phyloP scores from a whole-genome alignment of 2,888 invertebrate genomes.

The Epistrophe eligans region DNA sequence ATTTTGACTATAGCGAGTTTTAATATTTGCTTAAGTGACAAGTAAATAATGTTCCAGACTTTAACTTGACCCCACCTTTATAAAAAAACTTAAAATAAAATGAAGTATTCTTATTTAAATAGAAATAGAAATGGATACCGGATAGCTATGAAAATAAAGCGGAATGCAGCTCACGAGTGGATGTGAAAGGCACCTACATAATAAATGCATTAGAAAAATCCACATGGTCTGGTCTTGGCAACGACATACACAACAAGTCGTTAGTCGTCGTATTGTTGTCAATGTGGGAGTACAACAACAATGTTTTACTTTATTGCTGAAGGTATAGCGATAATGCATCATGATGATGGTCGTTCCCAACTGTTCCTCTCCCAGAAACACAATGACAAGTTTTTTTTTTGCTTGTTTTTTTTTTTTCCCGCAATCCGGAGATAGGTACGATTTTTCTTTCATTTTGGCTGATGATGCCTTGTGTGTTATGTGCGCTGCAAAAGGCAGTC shows the following conservation, averaged over 20 bases:
- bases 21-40: too few relatives aligned
- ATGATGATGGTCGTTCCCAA: slow-evolving; percentile 8
- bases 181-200: neutral
- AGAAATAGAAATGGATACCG: neutral
- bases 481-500: slow-evolving; percentile 36
- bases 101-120: neutral
- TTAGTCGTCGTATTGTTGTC: slow-evolving; percentile 8
- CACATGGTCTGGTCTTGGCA: slow-evolving; percentile 11
- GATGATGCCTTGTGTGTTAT: slow-evolving; percentile 14
- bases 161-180: neutral
- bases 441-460: slow-evolving; percentile 27
- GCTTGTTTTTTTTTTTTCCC: too few relatives aligned
- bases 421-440: neutral
- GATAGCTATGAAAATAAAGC: neutral
- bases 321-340: slow-evolving; percentile 13
- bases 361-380: neutral
- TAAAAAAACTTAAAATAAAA: too few relatives aligned
- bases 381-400: slow-evolving; percentile 1
- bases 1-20: too few relatives aligned
- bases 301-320: slow-evolving; percentile 8
- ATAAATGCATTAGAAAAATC: slow-evolving; percentile 5
- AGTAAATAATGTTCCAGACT: too few relatives aligned
- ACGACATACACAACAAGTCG: slow-evolving; percentile 5
- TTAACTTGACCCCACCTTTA: too few relatives aligned
- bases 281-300: slow-evolving; percentile 3